Conservation (phyloP, 1,140 invertebrate species). For the Drosophila cardini region DNA sequence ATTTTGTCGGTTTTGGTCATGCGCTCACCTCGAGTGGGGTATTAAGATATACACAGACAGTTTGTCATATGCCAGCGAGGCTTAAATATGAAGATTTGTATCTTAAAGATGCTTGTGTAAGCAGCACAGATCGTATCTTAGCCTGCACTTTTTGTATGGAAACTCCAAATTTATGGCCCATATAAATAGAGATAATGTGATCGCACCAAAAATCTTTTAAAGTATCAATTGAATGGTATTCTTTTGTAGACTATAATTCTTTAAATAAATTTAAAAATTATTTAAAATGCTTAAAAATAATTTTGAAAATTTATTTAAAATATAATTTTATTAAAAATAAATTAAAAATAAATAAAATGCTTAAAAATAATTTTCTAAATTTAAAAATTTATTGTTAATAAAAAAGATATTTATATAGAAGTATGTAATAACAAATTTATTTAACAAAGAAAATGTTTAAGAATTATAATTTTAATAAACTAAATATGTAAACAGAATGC, state of each 20-base stretch:
- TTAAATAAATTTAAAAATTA: too few relatives aligned
- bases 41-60: conserved; percentile 70
- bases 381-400: too few relatives aligned
- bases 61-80: conserved; percentile 47
- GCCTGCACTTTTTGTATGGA: background rate
- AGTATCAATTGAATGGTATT: too few relatives aligned
- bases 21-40: conserved; percentile 60
- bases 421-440: too few relatives aligned
- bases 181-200: background rate
- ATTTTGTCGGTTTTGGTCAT: conserved; percentile 79
- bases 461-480: too few relatives aligned
- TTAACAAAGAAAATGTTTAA: too few relatives aligned
- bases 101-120: background rate
- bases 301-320: background rate
- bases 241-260: too few relatives aligned
- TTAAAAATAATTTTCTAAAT: too few relatives aligned
- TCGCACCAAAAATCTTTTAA: background rate
- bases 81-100: conserved; percentile 36
- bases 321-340: background rate
- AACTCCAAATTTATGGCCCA: background rate
- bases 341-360: background rate
- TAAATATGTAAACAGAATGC: too few relatives aligned
- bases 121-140: background rate
- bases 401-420: too few relatives aligned
- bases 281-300: too few relatives aligned